These are phyloP conservation scores for Patella depressa DNA, from an alignment of 2,888 invertebrate genomes.

Conservation along the genomic window DNA sequence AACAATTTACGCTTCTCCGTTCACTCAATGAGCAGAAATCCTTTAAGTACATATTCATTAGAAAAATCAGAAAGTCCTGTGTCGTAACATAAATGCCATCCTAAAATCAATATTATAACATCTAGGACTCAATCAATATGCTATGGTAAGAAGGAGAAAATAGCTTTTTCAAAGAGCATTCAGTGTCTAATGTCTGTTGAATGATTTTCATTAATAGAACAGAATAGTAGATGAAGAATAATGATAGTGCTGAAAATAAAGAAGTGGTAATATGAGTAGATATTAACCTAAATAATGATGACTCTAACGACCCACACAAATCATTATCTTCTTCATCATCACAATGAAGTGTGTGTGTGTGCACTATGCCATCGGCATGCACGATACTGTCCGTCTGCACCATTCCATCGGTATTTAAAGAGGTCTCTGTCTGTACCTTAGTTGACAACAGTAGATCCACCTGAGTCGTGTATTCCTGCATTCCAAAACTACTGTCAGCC, in stretches of 20 bases:
- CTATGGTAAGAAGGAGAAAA: no score
- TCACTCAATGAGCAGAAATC: no score
- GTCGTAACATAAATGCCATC: conserved; percentile 5
- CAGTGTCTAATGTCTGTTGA: no score
- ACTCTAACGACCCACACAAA: conserved; percentile 4
- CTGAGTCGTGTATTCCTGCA: conserved; percentile 2
- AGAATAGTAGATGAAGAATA: no score
- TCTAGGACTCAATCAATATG: conserved; percentile 12
- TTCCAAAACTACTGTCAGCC: conserved; percentile 4
- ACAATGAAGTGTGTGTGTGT: conserved; percentile 7
- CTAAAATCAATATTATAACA: conserved; percentile 1
- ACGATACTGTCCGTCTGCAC: conserved; percentile 13
- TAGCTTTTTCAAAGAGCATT: no score
- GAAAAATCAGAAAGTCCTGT: conserved; percentile 4
- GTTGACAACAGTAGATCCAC: background rate
- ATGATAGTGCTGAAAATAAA: no score
- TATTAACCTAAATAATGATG: conserved; percentile 7
- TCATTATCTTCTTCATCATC: conserved; percentile 3
- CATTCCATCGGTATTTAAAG: conserved; percentile 9
- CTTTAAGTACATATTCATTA: no score
- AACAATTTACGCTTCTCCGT: no score
- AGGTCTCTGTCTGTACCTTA: background rate
- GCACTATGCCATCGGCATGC: background rate
- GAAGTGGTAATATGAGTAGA: background rate
- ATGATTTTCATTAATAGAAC: no score